Evolutionary conservation across 2,888 invertebrate species (phyloP).

Genomic region (Aphrophora alni): DNA sequence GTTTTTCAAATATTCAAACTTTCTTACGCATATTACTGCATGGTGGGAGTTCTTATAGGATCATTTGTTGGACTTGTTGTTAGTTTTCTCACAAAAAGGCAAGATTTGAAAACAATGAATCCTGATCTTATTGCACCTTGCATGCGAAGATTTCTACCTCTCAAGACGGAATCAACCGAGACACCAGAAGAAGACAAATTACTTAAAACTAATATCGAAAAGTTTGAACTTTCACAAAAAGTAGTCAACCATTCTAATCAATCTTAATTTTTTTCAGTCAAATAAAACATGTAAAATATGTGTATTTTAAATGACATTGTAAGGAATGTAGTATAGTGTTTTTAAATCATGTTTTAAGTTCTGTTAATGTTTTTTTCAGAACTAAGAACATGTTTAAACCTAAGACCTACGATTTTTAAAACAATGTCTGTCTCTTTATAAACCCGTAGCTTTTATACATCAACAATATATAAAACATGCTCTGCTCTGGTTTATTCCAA

Average conservation of each 20-base stretch:
- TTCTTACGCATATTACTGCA: constrained; percentile 81
- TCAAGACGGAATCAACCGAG: not conserved
- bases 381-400: too few species aligned
- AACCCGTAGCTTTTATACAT: too few species aligned
- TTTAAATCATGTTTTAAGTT: too few species aligned
- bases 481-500: too few species aligned
- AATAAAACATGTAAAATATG: too few species aligned
- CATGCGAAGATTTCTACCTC: constrained; percentile 29
- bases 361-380: too few species aligned
- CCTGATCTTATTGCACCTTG: constrained; percentile 37
- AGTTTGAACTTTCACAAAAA: not conserved
- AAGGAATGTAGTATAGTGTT: too few species aligned
- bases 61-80: constrained; percentile 69
- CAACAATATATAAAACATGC: too few species aligned
- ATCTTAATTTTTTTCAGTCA: too few species aligned
- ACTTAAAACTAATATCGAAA: not conserved
- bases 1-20: constrained; percentile 54
- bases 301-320: too few species aligned
- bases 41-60: constrained; percentile 70
- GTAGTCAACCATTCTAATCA: not conserved
- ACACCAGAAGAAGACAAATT: not conserved
- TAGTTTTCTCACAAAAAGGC: constrained; percentile 56
- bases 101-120: constrained; percentile 27
- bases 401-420: too few species aligned
- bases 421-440: too few species aligned